A percentile compares a stretch with the other conserved stretches of the same genome.
Evolutionary conservation across 2,113 vertebrate species (phyloP).

Genomic region (Junco hyemalis): DNA sequence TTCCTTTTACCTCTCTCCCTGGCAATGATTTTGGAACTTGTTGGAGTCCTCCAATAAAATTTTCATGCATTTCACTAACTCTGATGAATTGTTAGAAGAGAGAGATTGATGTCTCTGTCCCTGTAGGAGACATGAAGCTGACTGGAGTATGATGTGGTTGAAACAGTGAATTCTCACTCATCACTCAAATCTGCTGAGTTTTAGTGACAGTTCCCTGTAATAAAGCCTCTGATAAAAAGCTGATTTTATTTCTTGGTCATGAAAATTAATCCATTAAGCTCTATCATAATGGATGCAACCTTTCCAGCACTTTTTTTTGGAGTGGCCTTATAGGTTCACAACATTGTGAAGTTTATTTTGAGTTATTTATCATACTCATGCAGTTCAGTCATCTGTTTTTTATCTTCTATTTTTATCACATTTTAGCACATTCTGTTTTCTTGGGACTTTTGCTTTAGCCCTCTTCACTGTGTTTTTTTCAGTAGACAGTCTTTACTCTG

Average conservation of each 20-base stretch:
- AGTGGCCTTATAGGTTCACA: not conserved
- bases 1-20: not conserved
- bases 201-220: not conserved
- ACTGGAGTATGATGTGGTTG: not conserved
- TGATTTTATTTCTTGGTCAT: not conserved
- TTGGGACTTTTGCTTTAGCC: not conserved
- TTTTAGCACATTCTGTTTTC: not conserved
- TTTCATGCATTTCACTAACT: not conserved
- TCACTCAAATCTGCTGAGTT: not conserved
- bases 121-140: not conserved
- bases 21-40: not conserved
- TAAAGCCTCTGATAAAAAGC: not conserved
- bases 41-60: not conserved
- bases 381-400: not conserved
- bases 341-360: not conserved
- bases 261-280: not conserved
- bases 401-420: not conserved
- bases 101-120: not conserved
- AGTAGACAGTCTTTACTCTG: not conserved
- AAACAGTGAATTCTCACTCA: not conserved
- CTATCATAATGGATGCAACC: not conserved
- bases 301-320: not conserved
- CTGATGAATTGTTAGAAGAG: not conserved
- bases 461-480: not conserved
- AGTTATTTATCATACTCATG: not conserved